Evolutionary conservation across 2,113 vertebrate species (phyloP).

Genomic region (Brevimyrus niger): DNA sequence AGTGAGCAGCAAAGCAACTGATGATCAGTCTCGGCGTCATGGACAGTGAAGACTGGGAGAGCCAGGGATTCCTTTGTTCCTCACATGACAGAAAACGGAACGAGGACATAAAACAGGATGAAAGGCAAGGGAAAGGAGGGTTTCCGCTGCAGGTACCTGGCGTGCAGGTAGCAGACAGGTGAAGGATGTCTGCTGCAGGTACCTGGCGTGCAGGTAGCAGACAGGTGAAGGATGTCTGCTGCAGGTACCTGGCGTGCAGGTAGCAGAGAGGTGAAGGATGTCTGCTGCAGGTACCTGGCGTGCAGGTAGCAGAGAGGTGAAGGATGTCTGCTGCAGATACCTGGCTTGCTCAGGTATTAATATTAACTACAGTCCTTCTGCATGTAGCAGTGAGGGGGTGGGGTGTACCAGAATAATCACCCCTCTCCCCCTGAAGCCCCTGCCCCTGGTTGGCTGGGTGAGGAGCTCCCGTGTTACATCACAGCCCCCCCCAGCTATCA

Average conservation of each 20-base stretch:
- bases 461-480: neutral
- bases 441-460: neutral
- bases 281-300: neutral
- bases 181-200: too few species aligned
- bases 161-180: too few species aligned
- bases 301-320: too few species aligned
- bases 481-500: neutral
- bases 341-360: neutral
- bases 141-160: too few species aligned
- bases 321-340: too few species aligned
- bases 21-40: conserved; percentile 27
- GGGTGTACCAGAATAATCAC: neutral
- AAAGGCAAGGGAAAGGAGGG: neutral
- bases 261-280: too few species aligned
- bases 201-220: too few species aligned
- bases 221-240: too few species aligned
- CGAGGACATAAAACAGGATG: neutral
- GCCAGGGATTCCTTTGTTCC: too few species aligned
- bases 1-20: conserved; percentile 33
- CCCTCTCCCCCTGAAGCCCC: neutral
- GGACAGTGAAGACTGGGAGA: conserved; percentile 27
- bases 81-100: neutral
- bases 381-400: too few species aligned
- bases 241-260: too few species aligned
- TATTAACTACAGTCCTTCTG: neutral